These are phyloP conservation scores for Gymnocephalus cernua DNA, from an alignment of 2,113 vertebrate species.

Conservation along the genomic window DNA sequence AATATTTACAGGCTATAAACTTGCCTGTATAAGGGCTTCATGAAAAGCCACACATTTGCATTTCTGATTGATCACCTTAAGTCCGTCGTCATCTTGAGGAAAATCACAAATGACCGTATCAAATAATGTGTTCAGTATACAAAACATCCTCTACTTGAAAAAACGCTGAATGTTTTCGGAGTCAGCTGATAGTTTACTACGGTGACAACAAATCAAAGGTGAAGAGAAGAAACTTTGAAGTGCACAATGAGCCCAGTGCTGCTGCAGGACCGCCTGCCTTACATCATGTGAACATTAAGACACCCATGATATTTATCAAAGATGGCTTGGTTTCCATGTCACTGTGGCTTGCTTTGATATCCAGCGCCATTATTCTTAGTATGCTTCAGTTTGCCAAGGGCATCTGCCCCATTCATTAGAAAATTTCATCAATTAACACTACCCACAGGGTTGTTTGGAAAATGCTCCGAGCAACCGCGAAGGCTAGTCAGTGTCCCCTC, in stretches of 20 bases:
- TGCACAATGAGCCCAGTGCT: background rate
- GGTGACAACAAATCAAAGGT: slow-evolving; percentile 12
- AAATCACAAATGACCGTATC: background rate
- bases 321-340: slow-evolving; percentile 49
- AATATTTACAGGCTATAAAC: slow-evolving; percentile 22
- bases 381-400: slow-evolving; percentile 51
- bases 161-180: background rate
- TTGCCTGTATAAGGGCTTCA: background rate
- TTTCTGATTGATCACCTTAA: background rate
- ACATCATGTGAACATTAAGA: slow-evolving; percentile 1
- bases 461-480: background rate
- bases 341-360: slow-evolving; percentile 38
- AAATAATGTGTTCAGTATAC: background rate
- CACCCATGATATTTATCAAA: slow-evolving; percentile 55
- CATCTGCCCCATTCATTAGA: slow-evolving; percentile 60
- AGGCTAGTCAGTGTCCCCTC: slow-evolving; percentile 5
- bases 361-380: slow-evolving; percentile 32
- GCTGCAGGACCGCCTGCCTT: background rate
- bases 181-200: background rate
- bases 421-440: slow-evolving; percentile 65
- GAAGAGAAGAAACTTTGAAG: slow-evolving; percentile 3
- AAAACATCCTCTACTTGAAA: background rate
- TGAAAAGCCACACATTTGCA: slow-evolving; percentile 5
- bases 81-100: slow-evolving; percentile 1
- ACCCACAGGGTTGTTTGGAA: slow-evolving; percentile 39